phyloP scores from a whole-genome alignment of 2,113 vertebrate species.

The Osmerus eperlanus region DNA sequence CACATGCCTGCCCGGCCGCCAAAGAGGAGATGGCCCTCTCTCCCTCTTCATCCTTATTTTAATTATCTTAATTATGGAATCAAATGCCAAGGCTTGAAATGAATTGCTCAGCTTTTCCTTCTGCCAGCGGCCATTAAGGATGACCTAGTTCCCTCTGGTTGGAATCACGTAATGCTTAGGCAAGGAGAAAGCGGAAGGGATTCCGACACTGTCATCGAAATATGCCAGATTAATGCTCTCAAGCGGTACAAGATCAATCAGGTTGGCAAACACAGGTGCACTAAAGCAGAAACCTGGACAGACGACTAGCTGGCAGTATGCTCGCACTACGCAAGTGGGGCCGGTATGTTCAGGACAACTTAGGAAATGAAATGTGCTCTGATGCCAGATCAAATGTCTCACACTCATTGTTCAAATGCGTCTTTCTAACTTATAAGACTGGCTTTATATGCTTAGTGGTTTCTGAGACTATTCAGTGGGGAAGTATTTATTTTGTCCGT shows the following conservation, averaged over 20 bases:
- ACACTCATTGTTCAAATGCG: slow-evolving; percentile 13
- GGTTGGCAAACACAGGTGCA: slow-evolving; percentile 36
- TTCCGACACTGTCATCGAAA: slow-evolving; percentile 54
- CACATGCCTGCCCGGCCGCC: slow-evolving; percentile 5
- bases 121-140: slow-evolving; percentile 48
- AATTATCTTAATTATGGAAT: slow-evolving; percentile 66
- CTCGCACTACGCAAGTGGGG: slow-evolving; percentile 10
- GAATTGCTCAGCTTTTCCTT: slow-evolving; percentile 43
- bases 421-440: slow-evolving; percentile 3
- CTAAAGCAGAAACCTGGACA: slow-evolving; percentile 30
- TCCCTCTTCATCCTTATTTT: slow-evolving; percentile 32
- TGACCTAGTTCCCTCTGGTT: slow-evolving; percentile 38
- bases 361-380: slow-evolving; percentile 23
- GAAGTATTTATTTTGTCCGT: neutral
- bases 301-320: slow-evolving; percentile 17
- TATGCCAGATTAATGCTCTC: slow-evolving; percentile 39
- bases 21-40: slow-evolving; percentile 22
- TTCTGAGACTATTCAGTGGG: neutral
- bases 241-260: slow-evolving; percentile 34
- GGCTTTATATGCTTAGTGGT: slow-evolving; percentile 5
- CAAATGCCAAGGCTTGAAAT: slow-evolving; percentile 47
- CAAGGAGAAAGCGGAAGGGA: slow-evolving; percentile 46
- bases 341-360: slow-evolving; percentile 34
- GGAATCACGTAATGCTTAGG: slow-evolving; percentile 36
- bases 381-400: neutral